Evolutionary conservation across 2,797 vertebrate genomes (phyloP).

Genomic region (Labeo calbasu): DNA sequence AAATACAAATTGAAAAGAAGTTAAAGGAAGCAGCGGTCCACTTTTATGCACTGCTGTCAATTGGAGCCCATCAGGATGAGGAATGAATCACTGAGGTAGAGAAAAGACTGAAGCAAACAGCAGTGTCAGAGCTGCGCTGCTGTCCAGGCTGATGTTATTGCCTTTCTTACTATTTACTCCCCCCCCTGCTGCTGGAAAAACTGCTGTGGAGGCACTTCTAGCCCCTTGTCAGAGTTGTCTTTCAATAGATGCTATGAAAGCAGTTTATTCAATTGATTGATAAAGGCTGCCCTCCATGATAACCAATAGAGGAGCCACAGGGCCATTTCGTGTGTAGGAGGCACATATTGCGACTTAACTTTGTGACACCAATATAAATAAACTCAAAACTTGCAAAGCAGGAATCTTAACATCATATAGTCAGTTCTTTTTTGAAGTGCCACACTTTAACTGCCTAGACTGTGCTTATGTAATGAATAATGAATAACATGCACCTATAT

Average conservation of each 20-base stretch:
- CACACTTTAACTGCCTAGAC: background rate
- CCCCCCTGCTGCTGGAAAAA: slow-evolving; percentile 36
- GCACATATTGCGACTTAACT: slow-evolving; percentile 30
- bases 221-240: slow-evolving; percentile 55
- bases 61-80: slow-evolving; percentile 35
- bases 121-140: slow-evolving; percentile 31
- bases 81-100: slow-evolving; percentile 53
- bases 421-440: background rate
- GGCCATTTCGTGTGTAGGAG: slow-evolving; percentile 11
- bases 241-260: slow-evolving; percentile 62
- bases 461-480: background rate
- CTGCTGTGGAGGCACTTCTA: slow-evolving; percentile 56
- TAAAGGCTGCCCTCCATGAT: slow-evolving; percentile 61
- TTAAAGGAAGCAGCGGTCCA: background rate
- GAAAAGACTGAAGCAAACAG: slow-evolving; percentile 44
- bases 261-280: slow-evolving; percentile 68
- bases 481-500: background rate
- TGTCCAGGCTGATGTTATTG: slow-evolving; percentile 51
- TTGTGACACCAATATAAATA: slow-evolving; percentile 13
- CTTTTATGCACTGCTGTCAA: slow-evolving; percentile 28
- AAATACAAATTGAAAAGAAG: background rate
- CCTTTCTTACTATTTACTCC: slow-evolving; percentile 53
- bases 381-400: background rate
- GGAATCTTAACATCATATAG: background rate
- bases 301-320: slow-evolving; percentile 54